phyloP scores from a whole-genome alignment of 1,140 invertebrate genomes.

The Bombus sylvicola region DNA sequence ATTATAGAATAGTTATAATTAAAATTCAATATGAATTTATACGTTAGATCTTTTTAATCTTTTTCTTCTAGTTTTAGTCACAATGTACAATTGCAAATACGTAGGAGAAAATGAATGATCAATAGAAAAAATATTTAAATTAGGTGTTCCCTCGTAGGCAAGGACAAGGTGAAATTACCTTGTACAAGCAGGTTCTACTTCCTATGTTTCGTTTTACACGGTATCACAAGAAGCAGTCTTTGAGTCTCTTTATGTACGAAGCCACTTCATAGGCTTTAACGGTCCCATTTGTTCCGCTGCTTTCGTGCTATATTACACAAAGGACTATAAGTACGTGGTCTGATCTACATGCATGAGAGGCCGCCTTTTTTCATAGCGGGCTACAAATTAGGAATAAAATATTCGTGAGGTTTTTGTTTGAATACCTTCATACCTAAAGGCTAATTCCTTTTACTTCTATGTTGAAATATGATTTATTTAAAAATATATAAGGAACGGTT shows the following conservation, averaged over 20 bases:
- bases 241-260: slow-evolving; percentile 26
- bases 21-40: neutral
- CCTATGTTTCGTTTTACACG: slow-evolving; percentile 44
- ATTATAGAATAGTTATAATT: too few species aligned
- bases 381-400: slow-evolving; percentile 10
- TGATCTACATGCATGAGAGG: slow-evolving; percentile 10
- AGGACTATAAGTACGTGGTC: slow-evolving; percentile 12
- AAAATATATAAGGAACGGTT: too few species aligned
- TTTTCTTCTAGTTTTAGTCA: neutral
- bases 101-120: neutral
- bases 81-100: neutral
- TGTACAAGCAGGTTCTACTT: slow-evolving; percentile 36
- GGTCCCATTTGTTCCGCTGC: slow-evolving; percentile 40
- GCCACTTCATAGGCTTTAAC: slow-evolving; percentile 35
- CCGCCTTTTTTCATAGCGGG: neutral
- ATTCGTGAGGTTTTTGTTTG: neutral
- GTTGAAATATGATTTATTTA: neutral
- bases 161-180: slow-evolving; percentile 33
- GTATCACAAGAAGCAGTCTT: slow-evolving; percentile 27
- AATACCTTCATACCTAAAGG: neutral
- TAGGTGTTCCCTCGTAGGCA: slow-evolving; percentile 1
- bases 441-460: neutral
- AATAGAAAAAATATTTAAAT: neutral
- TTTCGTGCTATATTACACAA: slow-evolving; percentile 27
- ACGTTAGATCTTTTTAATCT: neutral